Conservation (phyloP, 2,797 vertebrate genomes). For the Pantherophis alleghaniensis region DNA sequence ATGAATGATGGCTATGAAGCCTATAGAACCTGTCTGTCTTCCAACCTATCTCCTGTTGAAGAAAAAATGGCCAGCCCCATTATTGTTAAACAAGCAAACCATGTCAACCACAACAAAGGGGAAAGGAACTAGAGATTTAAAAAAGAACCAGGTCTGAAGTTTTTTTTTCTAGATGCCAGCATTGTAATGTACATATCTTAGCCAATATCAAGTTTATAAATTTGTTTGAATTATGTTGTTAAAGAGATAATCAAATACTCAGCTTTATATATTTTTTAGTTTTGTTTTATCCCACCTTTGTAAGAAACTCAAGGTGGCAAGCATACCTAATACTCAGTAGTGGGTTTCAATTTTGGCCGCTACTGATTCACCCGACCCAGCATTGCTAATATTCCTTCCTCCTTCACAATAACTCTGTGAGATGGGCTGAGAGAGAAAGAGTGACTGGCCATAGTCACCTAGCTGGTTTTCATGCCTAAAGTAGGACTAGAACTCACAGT, state of each 20-base stretch:
- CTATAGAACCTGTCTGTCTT: not conserved
- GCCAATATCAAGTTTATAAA: not conserved
- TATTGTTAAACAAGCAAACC: not conserved
- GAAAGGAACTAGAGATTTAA: not conserved
- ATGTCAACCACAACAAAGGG: not conserved
- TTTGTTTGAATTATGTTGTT: not conserved
- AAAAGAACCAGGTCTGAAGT: not conserved
- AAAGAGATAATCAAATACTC: not conserved
- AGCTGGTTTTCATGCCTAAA: not conserved
- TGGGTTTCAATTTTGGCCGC: too few species aligned
- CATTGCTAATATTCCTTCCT: not conserved
- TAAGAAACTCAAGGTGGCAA: not conserved
- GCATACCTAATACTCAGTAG: not conserved
- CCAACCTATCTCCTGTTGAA: not conserved
- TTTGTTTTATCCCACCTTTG: not conserved
- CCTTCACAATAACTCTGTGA: not conserved
- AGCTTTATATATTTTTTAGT: not conserved
- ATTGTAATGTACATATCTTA: not conserved
- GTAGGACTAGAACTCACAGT: not conserved
- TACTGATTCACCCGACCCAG: too few species aligned
- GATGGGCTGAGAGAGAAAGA: not conserved
- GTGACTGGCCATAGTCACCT: not conserved
- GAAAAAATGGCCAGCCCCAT: not conserved
- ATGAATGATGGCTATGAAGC: not conserved
- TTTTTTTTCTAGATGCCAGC: not conserved